These are phyloP conservation scores for Eristalis arbustorum DNA, from an alignment of 2,888 invertebrate genomes.

Conservation along the genomic window DNA sequence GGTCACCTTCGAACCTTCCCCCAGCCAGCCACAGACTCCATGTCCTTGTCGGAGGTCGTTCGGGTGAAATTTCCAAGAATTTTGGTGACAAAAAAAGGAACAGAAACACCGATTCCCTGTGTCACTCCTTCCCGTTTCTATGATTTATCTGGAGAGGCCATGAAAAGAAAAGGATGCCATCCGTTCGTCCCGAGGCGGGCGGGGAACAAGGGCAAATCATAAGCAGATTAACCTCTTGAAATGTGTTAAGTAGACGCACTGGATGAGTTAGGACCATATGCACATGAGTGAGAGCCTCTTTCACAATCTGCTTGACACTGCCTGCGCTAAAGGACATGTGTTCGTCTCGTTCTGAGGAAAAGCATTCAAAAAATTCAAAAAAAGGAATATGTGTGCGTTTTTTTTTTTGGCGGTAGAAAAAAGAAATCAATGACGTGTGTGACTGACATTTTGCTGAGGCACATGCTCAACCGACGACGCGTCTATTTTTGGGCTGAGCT, in stretches of 20 bases:
- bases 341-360: slow-evolving; percentile 21
- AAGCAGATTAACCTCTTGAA: slow-evolving; percentile 67
- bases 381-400: background rate
- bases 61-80: slow-evolving; percentile 36
- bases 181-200: background rate
- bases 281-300: slow-evolving; percentile 21
- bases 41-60: slow-evolving; percentile 46
- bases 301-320: background rate
- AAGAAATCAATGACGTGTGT: slow-evolving; percentile 21
- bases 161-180: slow-evolving; percentile 10
- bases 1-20: slow-evolving; percentile 28
- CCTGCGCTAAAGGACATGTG: slow-evolving; percentile 49
- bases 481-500: slow-evolving; percentile 42
- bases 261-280: slow-evolving; percentile 9
- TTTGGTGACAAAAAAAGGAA: slow-evolving; percentile 44
- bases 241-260: slow-evolving; percentile 58
- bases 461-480: slow-evolving; percentile 40
- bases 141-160: slow-evolving; percentile 55
- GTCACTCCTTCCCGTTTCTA: slow-evolving; percentile 41
- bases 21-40: background rate
- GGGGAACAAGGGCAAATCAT: slow-evolving; percentile 31
- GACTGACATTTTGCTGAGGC: slow-evolving; percentile 56
- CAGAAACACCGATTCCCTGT: background rate
- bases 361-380: slow-evolving; percentile 8
- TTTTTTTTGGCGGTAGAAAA: background rate